phyloP scores from a whole-genome alignment of 2,797 vertebrate genomes.

The Gymnodraco acuticeps region DNA sequence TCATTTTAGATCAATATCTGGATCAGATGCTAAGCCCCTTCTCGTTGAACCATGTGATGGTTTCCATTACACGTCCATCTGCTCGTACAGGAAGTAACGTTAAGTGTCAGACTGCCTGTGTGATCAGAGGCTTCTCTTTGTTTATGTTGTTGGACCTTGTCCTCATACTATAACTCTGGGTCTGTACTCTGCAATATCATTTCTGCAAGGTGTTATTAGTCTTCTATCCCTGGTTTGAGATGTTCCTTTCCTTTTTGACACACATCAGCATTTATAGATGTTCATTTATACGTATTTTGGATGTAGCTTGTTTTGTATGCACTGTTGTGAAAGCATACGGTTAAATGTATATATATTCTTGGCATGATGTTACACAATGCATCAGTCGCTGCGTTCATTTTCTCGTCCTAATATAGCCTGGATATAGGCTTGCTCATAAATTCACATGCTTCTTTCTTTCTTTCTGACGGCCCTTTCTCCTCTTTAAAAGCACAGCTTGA shows the following conservation, averaged over 20 bases:
- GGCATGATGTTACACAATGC: not conserved
- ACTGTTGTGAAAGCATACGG: not conserved
- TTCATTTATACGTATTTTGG: constrained; percentile 4
- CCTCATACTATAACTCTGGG: constrained; percentile 28
- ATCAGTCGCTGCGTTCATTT: constrained; percentile 30
- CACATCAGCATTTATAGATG: constrained; percentile 17
- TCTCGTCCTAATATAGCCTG: constrained; percentile 15
- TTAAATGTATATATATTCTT: not conserved
- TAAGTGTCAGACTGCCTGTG: constrained; percentile 21
- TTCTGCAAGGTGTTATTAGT: constrained; percentile 75
- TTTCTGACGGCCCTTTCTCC: constrained; percentile 22
- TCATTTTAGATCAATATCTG: constrained; percentile 67
- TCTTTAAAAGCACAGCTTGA: constrained; percentile 35
- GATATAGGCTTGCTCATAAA: constrained; percentile 19
- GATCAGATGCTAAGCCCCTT: constrained; percentile 56
- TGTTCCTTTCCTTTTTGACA: constrained; percentile 39
- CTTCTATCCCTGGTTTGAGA: constrained; percentile 67
- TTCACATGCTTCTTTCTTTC: constrained; percentile 32
- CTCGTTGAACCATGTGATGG: constrained; percentile 48
- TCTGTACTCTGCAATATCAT: constrained; percentile 68
- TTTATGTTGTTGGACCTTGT: constrained; percentile 32
- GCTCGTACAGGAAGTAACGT: constrained; percentile 2
- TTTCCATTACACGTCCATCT: constrained; percentile 68
- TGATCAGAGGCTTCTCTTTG: constrained; percentile 6
- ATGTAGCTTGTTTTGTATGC: constrained; percentile 2